Percentiles rank a stretch among this genome's conserved stretches.
phyloP scores from a whole-genome alignment of 92 coral and sea anemone species.

The Actinernus sp. region DNA sequence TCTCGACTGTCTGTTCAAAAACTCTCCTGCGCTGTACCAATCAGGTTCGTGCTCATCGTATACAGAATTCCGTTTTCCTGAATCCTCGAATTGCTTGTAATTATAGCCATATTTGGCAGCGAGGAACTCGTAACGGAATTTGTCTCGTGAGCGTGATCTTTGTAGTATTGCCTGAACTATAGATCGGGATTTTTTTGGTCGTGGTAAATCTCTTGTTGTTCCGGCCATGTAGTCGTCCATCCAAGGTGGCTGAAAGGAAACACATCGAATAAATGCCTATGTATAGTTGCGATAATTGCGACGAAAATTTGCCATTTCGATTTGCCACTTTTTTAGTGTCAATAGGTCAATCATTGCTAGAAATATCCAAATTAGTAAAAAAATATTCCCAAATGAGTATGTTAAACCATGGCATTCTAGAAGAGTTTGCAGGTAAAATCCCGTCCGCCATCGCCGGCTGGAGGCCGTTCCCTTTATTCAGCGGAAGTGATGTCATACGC shows the following conservation, averaged over 20 bases:
- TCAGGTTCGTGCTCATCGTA: constrained; percentile 46
- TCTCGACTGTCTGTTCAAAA: constrained; percentile 30
- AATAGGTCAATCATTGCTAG: no score
- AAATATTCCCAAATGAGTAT: no score
- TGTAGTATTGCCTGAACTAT: constrained; percentile 39
- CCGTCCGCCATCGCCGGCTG: no score
- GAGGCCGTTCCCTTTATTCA: no score
- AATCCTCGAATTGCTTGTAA: constrained; percentile 15
- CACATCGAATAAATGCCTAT: neutral
- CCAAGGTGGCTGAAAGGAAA: constrained; percentile 31
- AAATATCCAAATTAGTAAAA: no score
- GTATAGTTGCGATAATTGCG: neutral
- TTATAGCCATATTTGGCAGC: constrained; percentile 36
- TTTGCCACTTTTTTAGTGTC: no score
- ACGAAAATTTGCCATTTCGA: no score
- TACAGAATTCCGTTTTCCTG: constrained; percentile 23
- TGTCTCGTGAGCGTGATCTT: constrained; percentile 38
- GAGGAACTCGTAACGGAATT: constrained; percentile 49
- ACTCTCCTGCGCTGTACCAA: constrained; percentile 55
- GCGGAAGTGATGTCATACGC: no score
- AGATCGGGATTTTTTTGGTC: constrained; percentile 30
- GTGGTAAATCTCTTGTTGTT: constrained; percentile 8
- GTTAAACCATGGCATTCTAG: no score
- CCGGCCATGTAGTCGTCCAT: constrained; percentile 14
- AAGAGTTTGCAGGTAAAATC: no score